Conservation (phyloP, 2,797 vertebrate genomes). For the Xyrichtys novacula region DNA sequence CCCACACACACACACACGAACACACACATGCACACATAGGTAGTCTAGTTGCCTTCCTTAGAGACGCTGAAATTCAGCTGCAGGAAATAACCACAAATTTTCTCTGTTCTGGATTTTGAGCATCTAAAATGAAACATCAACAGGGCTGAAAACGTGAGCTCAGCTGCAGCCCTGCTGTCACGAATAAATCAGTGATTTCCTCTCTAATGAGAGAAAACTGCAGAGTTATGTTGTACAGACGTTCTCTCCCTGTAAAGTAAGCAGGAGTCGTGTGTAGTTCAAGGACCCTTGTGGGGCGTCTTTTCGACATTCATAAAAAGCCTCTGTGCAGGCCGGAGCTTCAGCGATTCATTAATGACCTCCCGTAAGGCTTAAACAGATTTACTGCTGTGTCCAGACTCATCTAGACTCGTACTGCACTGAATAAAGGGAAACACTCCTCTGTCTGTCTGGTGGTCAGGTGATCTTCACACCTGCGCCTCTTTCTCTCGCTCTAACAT, state of each 20-base stretch:
- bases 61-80: slow-evolving; percentile 11
- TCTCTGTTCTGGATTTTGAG: slow-evolving; percentile 1
- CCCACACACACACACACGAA: too few relatives aligned
- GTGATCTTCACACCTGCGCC: not conserved
- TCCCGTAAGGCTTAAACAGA: slow-evolving; percentile 58
- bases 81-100: not conserved
- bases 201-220: slow-evolving; percentile 12
- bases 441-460: slow-evolving; percentile 12
- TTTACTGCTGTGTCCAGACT: slow-evolving; percentile 31
- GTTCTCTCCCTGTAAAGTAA: slow-evolving; percentile 27
- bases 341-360: slow-evolving; percentile 15
- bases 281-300: not conserved
- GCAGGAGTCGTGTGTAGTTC: slow-evolving; percentile 10
- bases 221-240: slow-evolving; percentile 8
- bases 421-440: slow-evolving; percentile 48
- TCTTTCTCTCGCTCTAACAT: slow-evolving; percentile 4
- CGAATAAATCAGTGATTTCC: slow-evolving; percentile 13
- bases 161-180: not conserved
- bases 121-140: slow-evolving; percentile 19
- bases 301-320: slow-evolving; percentile 50
- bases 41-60: not conserved
- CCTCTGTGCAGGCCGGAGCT: slow-evolving; percentile 20
- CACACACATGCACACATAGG: slow-evolving; percentile 7
- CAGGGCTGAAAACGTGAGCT: not conserved
- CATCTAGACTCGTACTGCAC: slow-evolving; percentile 40